Conservation (phyloP, 2,888 invertebrate genomes). For the Pristionchus maxplancki region DNA sequence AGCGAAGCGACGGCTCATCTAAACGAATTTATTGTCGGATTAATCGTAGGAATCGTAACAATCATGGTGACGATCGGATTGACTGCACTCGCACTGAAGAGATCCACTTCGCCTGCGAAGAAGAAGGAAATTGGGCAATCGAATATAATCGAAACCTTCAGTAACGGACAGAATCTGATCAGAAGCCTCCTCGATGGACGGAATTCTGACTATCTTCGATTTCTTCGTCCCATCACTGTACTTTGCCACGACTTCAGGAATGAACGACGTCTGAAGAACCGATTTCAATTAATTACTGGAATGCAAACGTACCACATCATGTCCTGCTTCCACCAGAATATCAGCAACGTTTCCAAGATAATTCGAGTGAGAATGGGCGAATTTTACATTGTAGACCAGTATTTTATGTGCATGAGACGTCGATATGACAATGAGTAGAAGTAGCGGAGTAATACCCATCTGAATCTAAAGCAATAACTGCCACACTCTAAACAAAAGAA, state of each 20-base stretch:
- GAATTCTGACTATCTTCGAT: not conserved
- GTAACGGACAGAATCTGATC: not conserved
- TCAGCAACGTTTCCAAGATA: not conserved
- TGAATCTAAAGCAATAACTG: not conserved
- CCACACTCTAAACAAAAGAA: not conserved
- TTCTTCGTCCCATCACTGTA: conserved; percentile 34
- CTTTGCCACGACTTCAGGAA: not conserved
- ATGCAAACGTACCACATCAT: not conserved
- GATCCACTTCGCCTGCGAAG: not conserved
- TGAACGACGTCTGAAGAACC: not conserved
- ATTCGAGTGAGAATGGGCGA: conserved; percentile 27
- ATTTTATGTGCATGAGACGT: not conserved
- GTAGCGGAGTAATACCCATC: not conserved
- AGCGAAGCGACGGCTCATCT: conserved; percentile 15
- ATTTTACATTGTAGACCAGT: conserved; percentile 41
- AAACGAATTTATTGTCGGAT: not conserved
- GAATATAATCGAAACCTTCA: not conserved
- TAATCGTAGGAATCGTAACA: not conserved
- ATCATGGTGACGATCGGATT: not conserved
- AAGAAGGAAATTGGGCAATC: no score
- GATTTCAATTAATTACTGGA: not conserved
- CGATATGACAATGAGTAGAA: not conserved
- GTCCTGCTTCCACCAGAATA: not conserved
- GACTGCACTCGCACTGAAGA: conserved; percentile 15
- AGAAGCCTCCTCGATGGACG: not conserved